Evolutionary conservation across 2,888 invertebrate genomes (phyloP), one percentile per base, ranked within the genome.

Genomic region (Dione vanillae): DNA sequence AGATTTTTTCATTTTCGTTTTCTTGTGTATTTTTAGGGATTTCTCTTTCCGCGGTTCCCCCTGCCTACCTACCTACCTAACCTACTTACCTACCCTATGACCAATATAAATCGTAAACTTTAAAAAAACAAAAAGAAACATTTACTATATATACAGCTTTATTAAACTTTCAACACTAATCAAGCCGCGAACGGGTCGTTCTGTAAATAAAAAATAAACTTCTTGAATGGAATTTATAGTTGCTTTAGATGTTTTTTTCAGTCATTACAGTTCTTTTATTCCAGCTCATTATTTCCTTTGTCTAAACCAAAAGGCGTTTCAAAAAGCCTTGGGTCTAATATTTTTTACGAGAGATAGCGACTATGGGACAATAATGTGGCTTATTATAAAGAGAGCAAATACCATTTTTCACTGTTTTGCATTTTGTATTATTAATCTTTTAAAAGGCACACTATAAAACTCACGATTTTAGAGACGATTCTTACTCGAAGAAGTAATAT

Each of bases 251-350:
- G 9, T 45, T 27, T 45, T 45, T 61, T 61, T 45, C 61, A 27
- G 16, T 45, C 35, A 43, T 43, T 45, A 6, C 45, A 61, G 61
- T 35, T 35, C 61, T 61, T 35, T 61, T 61, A 45, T 45, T 61
- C 61, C 16, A 64, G 64, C 47, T 40, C 37, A 49, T 64, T 64
- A 64, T 64, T 16, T 49, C 37, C 64, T 40, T 64, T 64, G 64
- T 64, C 37, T 64, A 64, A 49, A 49, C 49, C 64, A 64, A 64
- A 64, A 61, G 45, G 61, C 61, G 35, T 61, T 45, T 61, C n/a
- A 27, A 16, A 61, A 61, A 45, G 61, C 61, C 45, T 45, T 45
- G 43, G 20, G 49, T 19, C 49, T 64, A 64, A 64, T 64, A 64
- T 64, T 64, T 37, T 47, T 49, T 49, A 35, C 47, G 47, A 37